phyloP scores from a whole-genome alignment of 2,113 vertebrate species.

The Loxodonta africana region DNA sequence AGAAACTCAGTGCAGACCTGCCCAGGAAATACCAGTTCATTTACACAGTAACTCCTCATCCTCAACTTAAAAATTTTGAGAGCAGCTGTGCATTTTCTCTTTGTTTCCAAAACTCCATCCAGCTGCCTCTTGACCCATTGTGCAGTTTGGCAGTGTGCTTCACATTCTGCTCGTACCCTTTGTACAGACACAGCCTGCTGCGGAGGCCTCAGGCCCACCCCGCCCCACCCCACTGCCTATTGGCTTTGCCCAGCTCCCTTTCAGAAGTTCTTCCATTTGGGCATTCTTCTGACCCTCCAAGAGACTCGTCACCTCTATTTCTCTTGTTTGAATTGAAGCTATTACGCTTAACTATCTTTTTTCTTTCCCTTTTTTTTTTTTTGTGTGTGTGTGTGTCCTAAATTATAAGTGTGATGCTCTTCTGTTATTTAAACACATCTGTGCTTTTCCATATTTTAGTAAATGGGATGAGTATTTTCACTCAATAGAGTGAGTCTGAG shows the following conservation, averaged over 20 bases:
- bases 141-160: slow-evolving; percentile 82
- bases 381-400: not conserved
- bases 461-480: not conserved
- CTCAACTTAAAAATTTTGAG: slow-evolving; percentile 79
- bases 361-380: slow-evolving; percentile 45
- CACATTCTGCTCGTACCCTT: slow-evolving; percentile 80
- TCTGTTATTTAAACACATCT: slow-evolving; percentile 14
- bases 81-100: slow-evolving; percentile 86
- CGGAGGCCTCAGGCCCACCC: slow-evolving; percentile 3
- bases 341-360: not conserved
- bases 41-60: slow-evolving; percentile 86
- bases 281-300: not conserved
- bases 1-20: slow-evolving; percentile 72
- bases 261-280: not conserved
- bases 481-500: not conserved
- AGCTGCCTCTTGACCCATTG: slow-evolving; percentile 85
- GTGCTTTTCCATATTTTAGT: not conserved
- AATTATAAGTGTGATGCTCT: not conserved
- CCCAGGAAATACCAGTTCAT: slow-evolving; percentile 87
- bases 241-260: not conserved
- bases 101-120: slow-evolving; percentile 82
- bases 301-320: not conserved
- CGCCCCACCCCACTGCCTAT: slow-evolving; percentile 8
- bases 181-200: slow-evolving; percentile 75
- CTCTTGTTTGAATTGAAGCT: not conserved